Evolutionary conservation across 92 coral and sea anemone genomes (phyloP), one percentile per base, ranked within the genome.

Genomic region (Parazoanthus darwini): DNA sequence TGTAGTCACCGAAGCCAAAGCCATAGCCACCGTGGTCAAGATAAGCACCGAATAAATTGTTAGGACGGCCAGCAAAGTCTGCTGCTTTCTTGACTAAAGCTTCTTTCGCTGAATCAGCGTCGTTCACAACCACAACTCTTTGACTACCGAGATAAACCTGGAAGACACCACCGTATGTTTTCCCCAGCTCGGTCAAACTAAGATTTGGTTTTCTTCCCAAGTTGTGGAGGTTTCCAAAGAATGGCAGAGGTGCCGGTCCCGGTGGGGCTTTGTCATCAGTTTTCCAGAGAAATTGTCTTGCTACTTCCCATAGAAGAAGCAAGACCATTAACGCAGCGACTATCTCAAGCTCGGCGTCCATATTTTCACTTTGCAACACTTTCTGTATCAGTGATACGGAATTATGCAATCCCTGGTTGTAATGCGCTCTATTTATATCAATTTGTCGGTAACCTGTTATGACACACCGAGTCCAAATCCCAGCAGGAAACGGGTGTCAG

Each of bases 51-150:
- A 90, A 92, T 11, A 82, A 89, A 16, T 89, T 91, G 74, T 82
- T 72, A 16, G 95, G 98, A 74, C 98, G 95, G 23, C 98, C 98
- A 8, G 95, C 95, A 73, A 94, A 94, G 23, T 81, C 88, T 43
- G 87, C 78, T 33, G 98, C 86, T 51, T 93, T 88, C 81, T 91
- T 89, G 6, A 94, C 93, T 29, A 94, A 91, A 14, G 92, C 98
- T 65, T 94, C 93, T 33, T 93, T 93, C 79, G 93, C 92, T 0
- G 85, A 70, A 35, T 94, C 91, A 72, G 93, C 87, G 78, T 92
- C 92, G 77, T 94, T 94, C 7, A 91, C 86, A 51, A 94, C 88
- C 22, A 93, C 86, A 50, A 85, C 93, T 3, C 86, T 89, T 25
- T 91, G 79, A 48, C 91, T 89, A 13, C 94, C 95, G 68, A 89